These are phyloP conservation scores for Probosciger aterrimus DNA, from an alignment of 2,113 vertebrate species.

Conservation along the genomic window DNA sequence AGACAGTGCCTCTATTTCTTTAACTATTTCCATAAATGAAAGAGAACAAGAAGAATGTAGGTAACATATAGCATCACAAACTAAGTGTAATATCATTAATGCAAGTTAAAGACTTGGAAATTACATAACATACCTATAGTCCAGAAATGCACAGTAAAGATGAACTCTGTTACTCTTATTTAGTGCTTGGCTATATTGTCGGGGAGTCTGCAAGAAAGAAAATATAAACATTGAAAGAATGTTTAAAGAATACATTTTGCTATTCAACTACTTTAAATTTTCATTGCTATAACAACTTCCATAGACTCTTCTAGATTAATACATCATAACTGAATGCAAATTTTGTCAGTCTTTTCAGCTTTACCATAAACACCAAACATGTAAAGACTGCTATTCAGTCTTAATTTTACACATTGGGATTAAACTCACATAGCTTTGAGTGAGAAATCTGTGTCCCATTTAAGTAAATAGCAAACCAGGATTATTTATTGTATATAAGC, in stretches of 20 bases:
- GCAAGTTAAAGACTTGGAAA: neutral
- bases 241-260: neutral
- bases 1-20: neutral
- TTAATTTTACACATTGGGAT: neutral
- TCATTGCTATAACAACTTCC: neutral
- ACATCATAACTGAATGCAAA: neutral
- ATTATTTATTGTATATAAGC: neutral
- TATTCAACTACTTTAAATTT: neutral
- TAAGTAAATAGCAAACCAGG: neutral
- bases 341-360: neutral
- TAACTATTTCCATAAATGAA: neutral
- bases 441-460: neutral
- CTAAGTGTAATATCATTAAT: neutral
- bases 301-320: neutral
- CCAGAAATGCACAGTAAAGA: slow-evolving; percentile 92
- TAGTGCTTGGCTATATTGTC: slow-evolving; percentile 76
- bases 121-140: slow-evolving; percentile 84
- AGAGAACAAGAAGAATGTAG: neutral
- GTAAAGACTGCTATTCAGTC: neutral
- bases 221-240: neutral
- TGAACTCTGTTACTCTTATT: slow-evolving; percentile 84
- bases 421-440: neutral
- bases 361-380: neutral
- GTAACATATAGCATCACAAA: neutral
- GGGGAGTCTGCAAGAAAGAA: slow-evolving; percentile 77